Evolutionary conservation across 2,888 invertebrate species (phyloP), one percentile per base, ranked within the genome.

Genomic region (Lucinisca nassula): DNA sequence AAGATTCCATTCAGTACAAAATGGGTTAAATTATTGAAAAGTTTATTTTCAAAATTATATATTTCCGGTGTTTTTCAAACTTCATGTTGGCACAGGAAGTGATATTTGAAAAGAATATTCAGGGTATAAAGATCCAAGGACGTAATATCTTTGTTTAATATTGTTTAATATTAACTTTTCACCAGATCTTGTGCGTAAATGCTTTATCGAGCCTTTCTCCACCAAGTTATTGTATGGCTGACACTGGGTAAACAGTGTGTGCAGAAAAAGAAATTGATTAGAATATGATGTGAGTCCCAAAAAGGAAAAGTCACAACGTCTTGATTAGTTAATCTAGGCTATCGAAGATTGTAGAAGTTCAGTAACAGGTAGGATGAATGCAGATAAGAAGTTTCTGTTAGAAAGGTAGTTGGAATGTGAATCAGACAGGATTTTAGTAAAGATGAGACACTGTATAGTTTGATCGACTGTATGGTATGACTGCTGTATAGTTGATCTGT

Each of bases 191-290:
- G 12, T 14, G 51, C n/a, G 51, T 51, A n/a, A 51, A 51, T 51
- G 17, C 67, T 32, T 67, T 67, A 67, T 67, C 67, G 35, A 35
- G 10, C 14, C 10, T 1, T 67, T 2, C 67, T 67, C 67, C 12
- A 67, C 35, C 21, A 67, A 17, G 67, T 67, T 67, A 67, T 67
- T 67, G 35, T 67, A 35, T 21, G 35, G 8, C 35, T 67, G 67
- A 67, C 67, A 67, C 30, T 67, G 12, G 27, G 27, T 67, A 35
- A 67, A 67, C n/a, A 67, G 67, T 35, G 30, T 67, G 67, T 35
- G 8, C 35, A 67, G 67, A 67, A 67, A 67, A 67, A 3, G 67
- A 12, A 67, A 67, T 67, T 67, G 67, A 67, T 67, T 67, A n/a
- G 35, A 67, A 35, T 35, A 1, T 67, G 67, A 67, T 67, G 32